A percentile compares a stretch with the other conserved stretches of the same genome.
phyloP scores from a whole-genome alignment of 1,140 invertebrate genomes.

The Lasaia peninsularis region DNA sequence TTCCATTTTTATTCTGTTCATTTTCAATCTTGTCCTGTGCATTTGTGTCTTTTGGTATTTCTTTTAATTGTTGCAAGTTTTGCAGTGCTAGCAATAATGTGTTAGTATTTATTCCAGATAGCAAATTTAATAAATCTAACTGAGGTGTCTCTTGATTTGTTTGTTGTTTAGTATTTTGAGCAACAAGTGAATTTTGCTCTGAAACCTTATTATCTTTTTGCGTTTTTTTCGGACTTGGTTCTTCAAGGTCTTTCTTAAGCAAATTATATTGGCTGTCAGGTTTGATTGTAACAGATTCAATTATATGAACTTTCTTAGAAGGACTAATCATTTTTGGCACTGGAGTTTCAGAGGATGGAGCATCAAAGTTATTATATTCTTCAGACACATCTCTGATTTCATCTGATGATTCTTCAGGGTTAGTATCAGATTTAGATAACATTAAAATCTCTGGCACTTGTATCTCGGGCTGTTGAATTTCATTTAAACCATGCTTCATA shows the following conservation, averaged over 20 bases:
- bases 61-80: constrained; percentile 56
- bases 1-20: constrained; percentile 20
- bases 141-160: constrained; percentile 20
- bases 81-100: constrained; percentile 56
- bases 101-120: constrained; percentile 60
- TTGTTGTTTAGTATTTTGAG: constrained; percentile 3
- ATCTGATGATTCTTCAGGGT: constrained; percentile 31
- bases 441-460: background rate
- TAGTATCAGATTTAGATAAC: constrained; percentile 21
- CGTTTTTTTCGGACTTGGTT: background rate
- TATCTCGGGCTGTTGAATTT: constrained; percentile 5
- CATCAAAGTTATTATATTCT: constrained; percentile 22
- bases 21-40: constrained; percentile 15
- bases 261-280: constrained; percentile 20
- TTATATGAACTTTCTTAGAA: constrained; percentile 49
- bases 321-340: constrained; percentile 36
- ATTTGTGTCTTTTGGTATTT: constrained; percentile 16
- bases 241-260: constrained; percentile 10
- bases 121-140: constrained; percentile 48
- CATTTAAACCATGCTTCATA: constrained; percentile 1
- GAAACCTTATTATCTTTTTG: background rate
- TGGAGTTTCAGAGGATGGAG: constrained; percentile 6
- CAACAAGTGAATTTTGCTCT: constrained; percentile 7
- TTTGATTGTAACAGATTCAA: constrained; percentile 44
- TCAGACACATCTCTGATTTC: constrained; percentile 33